Conservation (phyloP, 2,113 vertebrate genomes). For the Geococcyx californianus region DNA sequence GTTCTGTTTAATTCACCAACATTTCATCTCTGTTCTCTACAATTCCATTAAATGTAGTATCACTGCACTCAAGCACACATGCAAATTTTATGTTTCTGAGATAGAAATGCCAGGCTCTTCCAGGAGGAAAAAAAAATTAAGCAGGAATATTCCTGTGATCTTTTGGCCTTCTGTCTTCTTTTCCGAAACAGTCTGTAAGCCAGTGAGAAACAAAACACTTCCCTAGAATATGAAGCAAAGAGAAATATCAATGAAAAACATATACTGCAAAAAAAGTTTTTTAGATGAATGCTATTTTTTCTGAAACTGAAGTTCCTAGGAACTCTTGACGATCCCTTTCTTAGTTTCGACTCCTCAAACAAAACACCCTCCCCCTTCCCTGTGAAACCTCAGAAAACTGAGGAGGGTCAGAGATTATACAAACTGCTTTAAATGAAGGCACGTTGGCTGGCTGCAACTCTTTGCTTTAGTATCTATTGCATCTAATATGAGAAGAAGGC, state of each 20-base stretch:
- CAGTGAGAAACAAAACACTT: neutral
- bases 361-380: neutral
- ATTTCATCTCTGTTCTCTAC: neutral
- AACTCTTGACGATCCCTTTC: neutral
- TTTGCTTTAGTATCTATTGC: neutral
- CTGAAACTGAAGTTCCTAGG: neutral
- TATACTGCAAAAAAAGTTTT: fast-evolving
- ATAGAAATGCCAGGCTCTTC: neutral
- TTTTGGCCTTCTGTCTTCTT: slow-evolving; percentile 12
- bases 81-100: neutral
- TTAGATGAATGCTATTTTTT: neutral
- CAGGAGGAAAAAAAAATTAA: neutral
- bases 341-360: neutral
- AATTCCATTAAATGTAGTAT: neutral
- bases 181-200: neutral
- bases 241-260: neutral
- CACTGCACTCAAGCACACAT: neutral
- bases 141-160: neutral
- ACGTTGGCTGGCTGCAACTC: neutral
- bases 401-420: fast-evolving
- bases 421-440: neutral
- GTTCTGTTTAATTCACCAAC: neutral
- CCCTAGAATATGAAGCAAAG: slow-evolving; percentile 41
- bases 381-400: neutral
- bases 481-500: neutral